Evolutionary conservation across 2,888 invertebrate genomes (phyloP), one percentile per base, ranked within the genome.

Genomic region (Malachius bipustulatus): DNA sequence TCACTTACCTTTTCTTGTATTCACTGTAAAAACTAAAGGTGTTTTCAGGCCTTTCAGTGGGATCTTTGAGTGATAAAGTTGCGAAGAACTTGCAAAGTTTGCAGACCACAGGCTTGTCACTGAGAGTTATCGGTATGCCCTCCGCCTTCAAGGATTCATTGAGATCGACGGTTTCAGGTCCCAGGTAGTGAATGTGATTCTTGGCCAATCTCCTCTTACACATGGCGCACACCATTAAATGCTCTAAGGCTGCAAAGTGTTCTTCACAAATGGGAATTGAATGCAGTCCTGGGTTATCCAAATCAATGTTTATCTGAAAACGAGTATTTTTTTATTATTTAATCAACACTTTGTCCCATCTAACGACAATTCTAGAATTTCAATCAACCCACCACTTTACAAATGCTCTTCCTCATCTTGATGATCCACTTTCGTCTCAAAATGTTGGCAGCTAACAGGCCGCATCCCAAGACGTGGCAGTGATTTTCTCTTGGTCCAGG

Each of bases 11-110:
- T 55, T 70, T 73, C 34, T 71, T 67, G 51, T 79, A 78, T 50
- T 70, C 73, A 36, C 59, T 60, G 33, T 70, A 73, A 51, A 77
- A 78, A 10, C 56, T 55, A 3, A 51, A 57, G 52, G 61, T 71
- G 58, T 64, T 67, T 54, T 48, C 62, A 44, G 47, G 55, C 34
- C 55, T 53, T 13, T 61, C 60, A 40, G 71, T 70, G 1, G 67
- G 67, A 2, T 72, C 75, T 40, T 82, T 77, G 48, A 78, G 67
- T 38, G 82, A 66, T 34, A 84, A 59, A 40, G 79, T 73, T 47
- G 79, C 77, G 62, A 81, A 87, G 59, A 82, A 79, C 37, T 82
- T 75, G 51, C 87, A 88, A 14, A 80, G 62, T 63, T 85, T 87
- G 63, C 88, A 88, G 28, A 87, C 75, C 33, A 82, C 81, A 0